A percentile compares a stretch with the other conserved stretches of the same genome.
phyloP scores from a whole-genome alignment of 2,113 vertebrate genomes.

The Todiramphus chloris region DNA sequence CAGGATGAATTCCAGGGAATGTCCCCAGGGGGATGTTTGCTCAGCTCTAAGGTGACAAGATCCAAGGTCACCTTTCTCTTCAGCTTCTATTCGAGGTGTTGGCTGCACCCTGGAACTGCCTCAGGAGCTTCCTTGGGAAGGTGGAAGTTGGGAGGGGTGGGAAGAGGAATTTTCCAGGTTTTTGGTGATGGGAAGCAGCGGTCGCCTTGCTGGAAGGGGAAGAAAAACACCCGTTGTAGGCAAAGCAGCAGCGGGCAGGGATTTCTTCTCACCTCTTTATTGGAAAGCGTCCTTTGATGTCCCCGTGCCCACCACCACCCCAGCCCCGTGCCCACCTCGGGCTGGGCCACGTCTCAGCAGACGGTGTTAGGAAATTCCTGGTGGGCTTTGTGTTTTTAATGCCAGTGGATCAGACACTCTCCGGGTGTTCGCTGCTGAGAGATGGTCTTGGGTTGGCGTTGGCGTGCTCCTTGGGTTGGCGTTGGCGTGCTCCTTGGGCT shows the following conservation, averaged over 20 bases:
- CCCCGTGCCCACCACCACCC: not conserved
- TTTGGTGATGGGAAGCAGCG: not conserved
- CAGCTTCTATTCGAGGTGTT: not conserved
- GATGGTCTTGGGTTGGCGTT: too few species aligned
- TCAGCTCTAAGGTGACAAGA: not conserved
- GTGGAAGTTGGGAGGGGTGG: not conserved
- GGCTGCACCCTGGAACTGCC: not conserved
- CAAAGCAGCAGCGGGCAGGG: not conserved
- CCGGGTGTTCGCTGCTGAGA: too few species aligned
- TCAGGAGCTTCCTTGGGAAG: accelerated
- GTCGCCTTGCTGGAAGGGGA: not conserved
- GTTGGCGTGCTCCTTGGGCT: too few species aligned
- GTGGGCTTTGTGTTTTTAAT: not conserved
- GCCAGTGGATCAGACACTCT: not conserved
- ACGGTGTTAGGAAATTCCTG: not conserved
- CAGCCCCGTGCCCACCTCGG: not conserved
- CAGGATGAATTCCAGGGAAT: too few species aligned
- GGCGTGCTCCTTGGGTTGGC: too few species aligned
- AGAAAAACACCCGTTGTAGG: not conserved
- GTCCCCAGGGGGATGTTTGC: too few species aligned
- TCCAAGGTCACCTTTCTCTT: accelerated
- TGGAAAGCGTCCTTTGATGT: not conserved
- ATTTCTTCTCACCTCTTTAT: not conserved
- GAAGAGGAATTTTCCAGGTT: not conserved
- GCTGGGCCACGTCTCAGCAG: not conserved